Base-by-base conservation (phyloP, 2,797 vertebrate species). In the Eremophila alpestris region DNA sequence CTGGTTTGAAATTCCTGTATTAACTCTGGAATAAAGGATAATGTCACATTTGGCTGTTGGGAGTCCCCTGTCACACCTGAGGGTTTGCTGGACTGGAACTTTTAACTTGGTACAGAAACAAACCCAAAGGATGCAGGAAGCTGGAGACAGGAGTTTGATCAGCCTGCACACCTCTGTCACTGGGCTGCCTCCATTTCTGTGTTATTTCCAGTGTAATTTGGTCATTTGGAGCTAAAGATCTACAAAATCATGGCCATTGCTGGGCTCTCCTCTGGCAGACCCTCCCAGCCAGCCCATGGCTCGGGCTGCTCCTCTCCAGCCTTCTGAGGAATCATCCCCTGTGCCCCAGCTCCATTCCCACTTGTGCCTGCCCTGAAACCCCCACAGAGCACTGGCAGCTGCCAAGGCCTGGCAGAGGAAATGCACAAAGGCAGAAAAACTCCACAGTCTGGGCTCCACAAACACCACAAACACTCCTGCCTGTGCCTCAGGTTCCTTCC, bases 31-130 rank as follows among this genome's bases (percentile, higher is more conserved):
- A 4, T 14, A 18, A 63, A 41, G 17, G 18, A 11, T 4, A 38
- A 29, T 0, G 4, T 34, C 77, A 41, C 0, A 0, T 26, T 41
- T 12, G 5, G 32, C 34, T 26, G 13, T 4, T 13, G 8, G 0
- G 26, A 36, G 20, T 7, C 27, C 58, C 34, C 59, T 36, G 52
- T 5, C 59, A 11, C 12, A 11, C 17, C 52, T 6, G 7, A 7
- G 34, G 29, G 8, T 21, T 22, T 76, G 29, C 18, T 49, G 26
- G 19, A 14, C 36, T 41, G 36, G 26, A 60, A 21, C 21, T 36
- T 63, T 30, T 2, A 9, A 7, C 32, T 20, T 26, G 43, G 18
- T 6, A 13, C 26, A 26, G 24, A 24, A 20, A 29, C 10, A 49
- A 58, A 7, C 10, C 15, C 51, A 12, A 0, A 3, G 48, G 32